Conservation (phyloP, 2,888 invertebrate species). For the Monoplex corrugatus region DNA sequence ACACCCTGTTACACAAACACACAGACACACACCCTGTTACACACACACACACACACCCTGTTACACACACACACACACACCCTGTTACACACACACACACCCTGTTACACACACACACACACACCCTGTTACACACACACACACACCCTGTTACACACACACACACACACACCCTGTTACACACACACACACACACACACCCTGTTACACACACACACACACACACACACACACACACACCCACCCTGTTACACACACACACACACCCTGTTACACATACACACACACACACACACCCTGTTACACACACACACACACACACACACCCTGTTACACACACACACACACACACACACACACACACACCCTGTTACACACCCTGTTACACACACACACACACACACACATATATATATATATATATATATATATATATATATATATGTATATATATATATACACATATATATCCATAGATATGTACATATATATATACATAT, state of each 20-base stretch:
- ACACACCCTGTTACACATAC: not conserved
- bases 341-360: too few relatives aligned
- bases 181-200: too few relatives aligned
- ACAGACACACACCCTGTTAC: not conserved
- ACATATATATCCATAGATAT: not conserved
- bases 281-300: constrained; percentile 22
- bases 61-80: not conserved
- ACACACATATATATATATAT: not conserved
- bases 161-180: too few relatives aligned
- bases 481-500: not conserved
- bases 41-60: not conserved
- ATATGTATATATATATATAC: not conserved
- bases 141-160: too few relatives aligned
- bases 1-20: not conserved
- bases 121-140: too few relatives aligned
- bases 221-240: too few relatives aligned
- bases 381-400: not conserved
- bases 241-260: too few relatives aligned
- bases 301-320: constrained; percentile 7
- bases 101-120: too few relatives aligned
- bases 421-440: constrained; percentile 4
- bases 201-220: too few relatives aligned
- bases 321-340: too few relatives aligned
- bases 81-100: not conserved
- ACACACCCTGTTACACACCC: too few relatives aligned